Evolutionary conservation across 2,113 vertebrate species (phyloP), one percentile per base, ranked within the genome.

Genomic region (Callionymus lyra): DNA sequence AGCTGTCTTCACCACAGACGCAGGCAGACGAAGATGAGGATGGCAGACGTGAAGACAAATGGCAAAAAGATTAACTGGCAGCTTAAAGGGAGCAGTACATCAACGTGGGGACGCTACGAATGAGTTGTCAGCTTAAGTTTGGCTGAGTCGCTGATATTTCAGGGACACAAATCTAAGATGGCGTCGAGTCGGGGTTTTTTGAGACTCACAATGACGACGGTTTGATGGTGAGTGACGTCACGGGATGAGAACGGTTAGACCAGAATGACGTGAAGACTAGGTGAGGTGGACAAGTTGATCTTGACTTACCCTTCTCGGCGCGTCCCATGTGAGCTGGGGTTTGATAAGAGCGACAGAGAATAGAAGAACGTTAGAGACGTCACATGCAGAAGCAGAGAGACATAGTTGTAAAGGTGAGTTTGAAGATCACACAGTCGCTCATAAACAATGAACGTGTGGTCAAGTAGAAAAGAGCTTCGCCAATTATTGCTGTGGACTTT

Each of bases 301-400:
- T 10, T 50, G 57, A 82, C 80, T 82, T 72, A 82, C 80, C 80
- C 75, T 82, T 82, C 63, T 82, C 80, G 49, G 80, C 41, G 10
- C 74, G 80, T 38, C 80, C 80, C 66, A 80, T 70, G 68, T 80
- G 80, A 80, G 80, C 80, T 82, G 65, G 17, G n/a, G 41, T 75
- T 70, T 72, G 56, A 32, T 12, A 12, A 49, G 53, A 58, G 77
- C 72, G 70, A 64, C 59, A 74, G 56, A 78, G 58, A 63, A 74
- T 45, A 72, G 72, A 9, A 68, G 21, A 4, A 27, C 21, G 8
- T 27, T 27, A 27, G 21, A 27, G 21, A 27, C 4, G 21, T 4
- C 21, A 27, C 21, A 27, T 27, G 21, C 21, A 27, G 8, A 27
- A 27, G 21, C 21, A 59, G 34, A 77, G 38, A 79, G 46, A 47